Conservation (phyloP, 2,113 vertebrate species). For the Carettochelys insculpta region DNA sequence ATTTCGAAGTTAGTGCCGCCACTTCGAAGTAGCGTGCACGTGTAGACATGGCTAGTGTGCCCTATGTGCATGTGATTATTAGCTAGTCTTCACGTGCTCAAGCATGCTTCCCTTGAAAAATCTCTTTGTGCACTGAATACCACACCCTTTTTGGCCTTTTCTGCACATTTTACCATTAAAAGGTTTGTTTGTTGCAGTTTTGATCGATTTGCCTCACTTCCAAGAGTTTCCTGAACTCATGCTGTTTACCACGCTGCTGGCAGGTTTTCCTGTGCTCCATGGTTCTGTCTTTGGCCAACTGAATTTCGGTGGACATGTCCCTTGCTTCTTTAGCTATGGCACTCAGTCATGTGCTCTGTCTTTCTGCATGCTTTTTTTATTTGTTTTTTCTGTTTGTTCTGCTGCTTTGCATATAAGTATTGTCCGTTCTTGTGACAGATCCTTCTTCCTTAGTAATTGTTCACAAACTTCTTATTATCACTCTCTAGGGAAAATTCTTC, state of each 20-base stretch:
- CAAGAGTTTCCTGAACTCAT: background rate
- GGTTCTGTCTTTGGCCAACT: background rate
- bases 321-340: background rate
- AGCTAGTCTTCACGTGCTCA: background rate
- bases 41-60: too few relatives aligned
- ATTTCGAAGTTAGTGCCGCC: too few relatives aligned
- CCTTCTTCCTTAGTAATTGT: background rate
- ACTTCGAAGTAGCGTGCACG: too few relatives aligned
- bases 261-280: background rate
- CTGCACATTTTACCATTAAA: background rate
- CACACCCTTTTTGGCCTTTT: background rate
- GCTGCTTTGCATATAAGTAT: background rate
- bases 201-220: background rate
- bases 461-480: background rate
- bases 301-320: background rate
- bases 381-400: background rate
- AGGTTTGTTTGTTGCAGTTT: background rate
- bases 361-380: background rate
- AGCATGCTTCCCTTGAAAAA: background rate
- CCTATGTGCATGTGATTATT: background rate
- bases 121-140: background rate
- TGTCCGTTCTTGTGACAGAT: background rate
- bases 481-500: too few relatives aligned
- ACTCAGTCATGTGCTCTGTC: background rate
- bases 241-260: background rate